These are phyloP conservation scores for Gallinago jamesoni DNA, from an alignment of 2,113 vertebrate genomes.

Conservation along the genomic window DNA sequence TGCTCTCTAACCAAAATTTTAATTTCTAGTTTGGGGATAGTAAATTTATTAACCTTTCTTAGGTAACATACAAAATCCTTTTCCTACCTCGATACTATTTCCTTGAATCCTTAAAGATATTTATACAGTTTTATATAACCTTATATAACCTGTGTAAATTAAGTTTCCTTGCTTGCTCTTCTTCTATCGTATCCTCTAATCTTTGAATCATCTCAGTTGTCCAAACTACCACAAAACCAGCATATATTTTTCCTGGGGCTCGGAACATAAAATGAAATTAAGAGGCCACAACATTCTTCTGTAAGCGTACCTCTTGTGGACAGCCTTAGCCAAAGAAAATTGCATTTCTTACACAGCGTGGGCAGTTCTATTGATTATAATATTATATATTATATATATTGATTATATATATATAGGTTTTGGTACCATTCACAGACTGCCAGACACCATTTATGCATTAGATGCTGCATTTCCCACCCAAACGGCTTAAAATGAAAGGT, in stretches of 20 bases:
- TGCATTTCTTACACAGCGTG: background rate
- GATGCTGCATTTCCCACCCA: background rate
- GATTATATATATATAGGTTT: background rate
- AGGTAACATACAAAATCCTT: background rate
- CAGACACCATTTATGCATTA: background rate
- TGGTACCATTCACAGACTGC: background rate
- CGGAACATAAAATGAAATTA: background rate
- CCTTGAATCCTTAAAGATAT: background rate
- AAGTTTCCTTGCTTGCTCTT: constrained; percentile 1
- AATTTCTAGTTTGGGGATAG: background rate
- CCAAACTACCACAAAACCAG: background rate
- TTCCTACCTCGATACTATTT: constrained; percentile 8
- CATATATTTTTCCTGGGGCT: background rate
- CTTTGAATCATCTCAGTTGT: background rate
- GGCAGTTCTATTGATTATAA: background rate
- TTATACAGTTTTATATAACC: constrained; percentile 10
- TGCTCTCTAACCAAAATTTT: background rate
- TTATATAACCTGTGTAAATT: constrained; percentile 35
- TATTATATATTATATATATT: too few relatives aligned
- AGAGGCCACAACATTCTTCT: background rate
- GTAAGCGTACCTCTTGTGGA: background rate
- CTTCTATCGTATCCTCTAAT: constrained; percentile 1
- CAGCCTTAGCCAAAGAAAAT: background rate
- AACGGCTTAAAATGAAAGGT: background rate
- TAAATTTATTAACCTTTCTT: background rate